These are phyloP conservation scores for Scolopax bukidnonensis DNA, from an alignment of 2,797 vertebrate genomes.

Conservation along the genomic window DNA sequence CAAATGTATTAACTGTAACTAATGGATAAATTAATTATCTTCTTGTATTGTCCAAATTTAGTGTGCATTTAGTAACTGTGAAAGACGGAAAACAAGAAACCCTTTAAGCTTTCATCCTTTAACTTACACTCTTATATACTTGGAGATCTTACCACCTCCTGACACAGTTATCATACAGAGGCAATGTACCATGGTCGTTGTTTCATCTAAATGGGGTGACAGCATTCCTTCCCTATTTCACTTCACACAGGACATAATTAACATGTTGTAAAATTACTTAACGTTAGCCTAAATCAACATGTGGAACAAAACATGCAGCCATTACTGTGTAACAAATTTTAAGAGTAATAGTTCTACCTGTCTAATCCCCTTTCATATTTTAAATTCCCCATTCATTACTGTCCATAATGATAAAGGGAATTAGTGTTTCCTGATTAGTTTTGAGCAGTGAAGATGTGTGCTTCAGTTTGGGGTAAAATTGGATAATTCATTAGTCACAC, in stretches of 20 bases:
- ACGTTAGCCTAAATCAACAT: not conserved
- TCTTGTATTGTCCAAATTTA: too few species aligned
- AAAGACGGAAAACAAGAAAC: not conserved
- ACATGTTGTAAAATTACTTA: not conserved
- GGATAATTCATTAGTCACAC: constrained; percentile 24
- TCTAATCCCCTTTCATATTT: not conserved
- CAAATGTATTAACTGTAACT: not conserved
- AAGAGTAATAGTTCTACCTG: not conserved
- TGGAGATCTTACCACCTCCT: not conserved
- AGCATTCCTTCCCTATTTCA: not conserved
- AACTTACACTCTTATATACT: fast-evolving
- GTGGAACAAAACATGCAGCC: not conserved
- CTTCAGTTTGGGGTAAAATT: not conserved
- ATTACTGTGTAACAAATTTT: not conserved
- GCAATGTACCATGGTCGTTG: fast-evolving
- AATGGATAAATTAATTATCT: not conserved
- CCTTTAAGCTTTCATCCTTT: not conserved
- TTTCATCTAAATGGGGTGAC: not conserved
- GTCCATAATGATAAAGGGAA: not conserved
- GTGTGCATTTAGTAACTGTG: not conserved
- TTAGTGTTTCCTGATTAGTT: constrained; percentile 24
- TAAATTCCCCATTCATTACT: not conserved
- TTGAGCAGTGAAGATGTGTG: not conserved
- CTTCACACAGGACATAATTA: not conserved
- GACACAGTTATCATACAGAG: too few species aligned